These are phyloP conservation scores for Dendronephthya gigantea DNA, from an alignment of 64 coral and sea anemone genomes.

Conservation along the genomic window DNA sequence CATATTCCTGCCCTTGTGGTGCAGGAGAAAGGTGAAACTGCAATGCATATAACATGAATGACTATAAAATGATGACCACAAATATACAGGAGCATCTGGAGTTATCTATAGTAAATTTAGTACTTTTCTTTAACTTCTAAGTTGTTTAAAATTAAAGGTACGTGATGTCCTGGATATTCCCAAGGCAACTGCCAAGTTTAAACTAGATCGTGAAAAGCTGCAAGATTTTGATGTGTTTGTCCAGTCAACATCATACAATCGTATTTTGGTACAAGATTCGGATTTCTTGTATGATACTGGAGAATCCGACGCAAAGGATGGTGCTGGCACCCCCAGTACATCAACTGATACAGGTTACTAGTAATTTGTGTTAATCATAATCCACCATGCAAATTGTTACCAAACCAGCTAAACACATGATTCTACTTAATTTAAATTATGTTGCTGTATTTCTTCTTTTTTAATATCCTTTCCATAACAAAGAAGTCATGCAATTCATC, in stretches of 20 bases:
- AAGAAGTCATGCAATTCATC: no score
- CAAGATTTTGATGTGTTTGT: conserved; percentile 98
- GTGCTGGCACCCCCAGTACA: not conserved
- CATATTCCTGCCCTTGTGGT: no score
- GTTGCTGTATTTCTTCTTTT: no score
- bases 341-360: not conserved
- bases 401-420: no score
- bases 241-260: conserved; percentile 94
- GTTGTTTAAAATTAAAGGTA: conserved; percentile 37
- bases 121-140: not conserved
- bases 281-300: conserved; percentile 92
- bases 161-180: conserved; percentile 60
- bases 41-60: no score
- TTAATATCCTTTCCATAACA: no score
- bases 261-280: conserved; percentile 63
- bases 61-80: no score
- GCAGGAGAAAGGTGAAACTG: no score
- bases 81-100: no score
- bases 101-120: no score
- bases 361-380: not conserved
- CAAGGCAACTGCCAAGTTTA: conserved; percentile 71
- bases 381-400: no score
- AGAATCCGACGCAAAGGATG: not conserved
- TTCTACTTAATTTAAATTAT: no score
- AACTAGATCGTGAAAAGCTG: conserved; percentile 70